Evolutionary conservation across 1,140 invertebrate genomes (phyloP), one percentile per base, ranked within the genome.

Genomic region (Bemisia tabaci): DNA sequence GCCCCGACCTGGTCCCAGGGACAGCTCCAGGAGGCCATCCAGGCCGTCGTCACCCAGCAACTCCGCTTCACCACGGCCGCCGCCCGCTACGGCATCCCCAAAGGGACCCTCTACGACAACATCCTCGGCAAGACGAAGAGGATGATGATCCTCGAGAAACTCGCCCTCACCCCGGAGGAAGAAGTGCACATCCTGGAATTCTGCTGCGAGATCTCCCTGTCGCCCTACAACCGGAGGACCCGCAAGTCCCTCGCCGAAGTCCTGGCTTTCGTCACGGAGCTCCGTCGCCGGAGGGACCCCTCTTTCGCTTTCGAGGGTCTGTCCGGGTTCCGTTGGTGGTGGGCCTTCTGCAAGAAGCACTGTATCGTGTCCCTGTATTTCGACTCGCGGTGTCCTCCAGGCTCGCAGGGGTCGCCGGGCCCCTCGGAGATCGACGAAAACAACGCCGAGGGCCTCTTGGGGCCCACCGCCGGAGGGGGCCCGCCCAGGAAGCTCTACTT

Each of bases 291-390:
- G 22, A 79, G 84, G 66, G 84, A 87, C 67, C 84, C 86, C 0
- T 79, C 78, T 66, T 88, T 88, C 72, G 74, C 80, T 24, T 87
- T 88, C 69, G 81, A 82, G 59, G 85, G 85, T 2, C 77, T 87
- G 9, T 82, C 83, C 9, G 87, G 87, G 1, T 89, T 88, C 71
- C 76, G 86, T 22, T 89, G 87, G 87, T 89, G 87, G 87, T 89
- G 87, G 87, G 87, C 87, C 0, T 89, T 89, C 72, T 88, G 87
- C 78, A 88, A 88, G 74, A 88, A 89, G 72, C 85, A 89, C 76
- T 85, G 84, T 60, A 87, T 89, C 65, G 85, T 88, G 22, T 85
- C 83, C 2, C 73, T 85, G 24, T 83, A 84, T 71, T 84, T 83
- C 70, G 82, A 83, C 22, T 22, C 26, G 25, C 67, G 81, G 80